Conservation (phyloP, 30 jellyfish, hydroid and myxozoan genomes). For the Sanderia malayensis region DNA sequence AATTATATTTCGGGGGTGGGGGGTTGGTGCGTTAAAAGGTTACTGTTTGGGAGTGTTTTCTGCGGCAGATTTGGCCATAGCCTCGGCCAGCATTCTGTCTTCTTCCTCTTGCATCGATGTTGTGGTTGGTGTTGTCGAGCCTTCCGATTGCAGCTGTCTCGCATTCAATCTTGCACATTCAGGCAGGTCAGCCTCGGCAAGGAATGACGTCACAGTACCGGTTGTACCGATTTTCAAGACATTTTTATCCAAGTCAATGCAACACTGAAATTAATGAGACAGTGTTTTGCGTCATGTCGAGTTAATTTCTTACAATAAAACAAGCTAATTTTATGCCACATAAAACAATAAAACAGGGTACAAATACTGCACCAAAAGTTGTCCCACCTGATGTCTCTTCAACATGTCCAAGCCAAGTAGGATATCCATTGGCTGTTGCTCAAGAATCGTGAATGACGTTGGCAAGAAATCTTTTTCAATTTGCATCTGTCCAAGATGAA, state of each 20-base stretch:
- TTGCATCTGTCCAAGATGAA: slow-evolving; percentile 93
- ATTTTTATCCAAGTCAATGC: slow-evolving; percentile 82
- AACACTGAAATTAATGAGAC: slow-evolving; percentile 74
- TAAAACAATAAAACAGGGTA: no score
- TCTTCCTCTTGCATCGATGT: slow-evolving; percentile 82
- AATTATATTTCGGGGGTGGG: no score
- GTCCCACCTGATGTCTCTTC: slow-evolving; percentile 97
- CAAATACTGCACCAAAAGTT: no score
- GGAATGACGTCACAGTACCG: slow-evolving; percentile 78
- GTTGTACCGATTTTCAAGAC: slow-evolving; percentile 93
- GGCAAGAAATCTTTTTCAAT: slow-evolving; percentile 82
- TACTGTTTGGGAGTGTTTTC: no score
- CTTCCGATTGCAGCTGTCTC: slow-evolving; percentile 48
- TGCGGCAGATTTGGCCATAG: slow-evolving; percentile 70
- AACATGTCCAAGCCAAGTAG: slow-evolving; percentile 96
- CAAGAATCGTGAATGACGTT: slow-evolving; percentile 85
- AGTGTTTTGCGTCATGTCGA: background rate
- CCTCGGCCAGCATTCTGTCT: slow-evolving; percentile 93
- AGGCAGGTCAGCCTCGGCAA: slow-evolving; percentile 94
- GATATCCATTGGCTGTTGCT: slow-evolving; percentile 96
- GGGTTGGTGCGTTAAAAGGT: no score
- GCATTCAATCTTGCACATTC: slow-evolving; percentile 84
- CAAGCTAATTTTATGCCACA: no score
- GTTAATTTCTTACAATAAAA: no score
- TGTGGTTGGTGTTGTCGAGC: slow-evolving; percentile 11